These are phyloP conservation scores for Xestia sexstrigata DNA, from an alignment of 2,888 invertebrate species.

Conservation along the genomic window DNA sequence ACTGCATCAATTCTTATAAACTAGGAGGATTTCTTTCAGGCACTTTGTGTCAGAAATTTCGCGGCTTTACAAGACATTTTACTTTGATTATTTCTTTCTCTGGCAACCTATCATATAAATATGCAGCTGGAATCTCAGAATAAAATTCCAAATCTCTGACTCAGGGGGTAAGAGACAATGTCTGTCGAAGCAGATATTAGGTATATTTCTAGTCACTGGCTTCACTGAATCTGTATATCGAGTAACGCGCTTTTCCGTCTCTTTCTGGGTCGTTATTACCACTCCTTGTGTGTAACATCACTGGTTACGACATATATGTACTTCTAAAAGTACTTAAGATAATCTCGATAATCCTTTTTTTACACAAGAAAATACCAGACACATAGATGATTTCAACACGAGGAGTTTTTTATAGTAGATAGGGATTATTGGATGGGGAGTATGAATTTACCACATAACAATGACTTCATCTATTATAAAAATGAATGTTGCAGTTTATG, in stretches of 20 bases:
- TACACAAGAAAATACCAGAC: neutral
- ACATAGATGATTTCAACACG: neutral
- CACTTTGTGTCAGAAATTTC: neutral
- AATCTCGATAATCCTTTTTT: slow-evolving; percentile 22
- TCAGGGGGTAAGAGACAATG: neutral
- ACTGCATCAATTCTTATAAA: slow-evolving; percentile 5
- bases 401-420: neutral
- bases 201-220: neutral
- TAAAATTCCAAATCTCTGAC: neutral
- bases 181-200: neutral
- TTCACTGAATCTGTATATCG: neutral
- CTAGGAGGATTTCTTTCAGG: neutral
- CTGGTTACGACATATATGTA: neutral
- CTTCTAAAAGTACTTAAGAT: slow-evolving; percentile 2
- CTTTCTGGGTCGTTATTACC: neutral
- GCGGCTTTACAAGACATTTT: neutral
- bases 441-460: neutral
- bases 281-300: neutral
- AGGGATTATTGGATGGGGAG: neutral
- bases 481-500: neutral
- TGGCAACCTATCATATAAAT: neutral
- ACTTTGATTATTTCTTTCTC: neutral
- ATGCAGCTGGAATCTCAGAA: neutral
- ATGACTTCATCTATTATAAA: neutral
- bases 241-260: neutral